Conservation (phyloP, 2,888 invertebrate species). For the Dorcus hopei region DNA sequence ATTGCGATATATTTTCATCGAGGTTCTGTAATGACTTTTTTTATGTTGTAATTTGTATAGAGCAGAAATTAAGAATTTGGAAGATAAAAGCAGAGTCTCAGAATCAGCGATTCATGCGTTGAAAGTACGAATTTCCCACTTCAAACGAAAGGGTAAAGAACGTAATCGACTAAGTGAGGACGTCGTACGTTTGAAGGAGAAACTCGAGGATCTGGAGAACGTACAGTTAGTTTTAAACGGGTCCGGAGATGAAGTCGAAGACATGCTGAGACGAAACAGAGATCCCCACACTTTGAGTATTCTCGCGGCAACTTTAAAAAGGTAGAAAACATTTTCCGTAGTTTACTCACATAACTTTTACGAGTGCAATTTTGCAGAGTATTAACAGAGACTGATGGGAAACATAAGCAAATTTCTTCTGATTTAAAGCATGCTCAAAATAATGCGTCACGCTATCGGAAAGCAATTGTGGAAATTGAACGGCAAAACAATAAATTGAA, state of each 20-base stretch:
- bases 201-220: conserved; percentile 56
- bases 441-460: conserved; percentile 37
- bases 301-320: conserved; percentile 62
- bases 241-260: conserved; percentile 59
- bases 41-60: conserved; percentile 27
- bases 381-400: conserved; percentile 48
- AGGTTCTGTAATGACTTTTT: too few relatives aligned
- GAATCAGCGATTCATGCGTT: conserved; percentile 55
- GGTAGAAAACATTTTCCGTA: conserved; percentile 46
- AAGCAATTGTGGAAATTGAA: conserved; percentile 27
- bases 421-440: conserved; percentile 46
- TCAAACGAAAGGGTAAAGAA: conserved; percentile 52
- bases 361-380: conserved; percentile 38
- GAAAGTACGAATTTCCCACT: conserved; percentile 55
- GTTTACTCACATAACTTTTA: background rate
- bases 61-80: conserved; percentile 46
- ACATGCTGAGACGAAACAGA: conserved; percentile 57
- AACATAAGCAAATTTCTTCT: conserved; percentile 46
- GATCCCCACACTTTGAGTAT: conserved; percentile 59
- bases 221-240: conserved; percentile 59
- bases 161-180: conserved; percentile 54
- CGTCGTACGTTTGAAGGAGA: conserved; percentile 54
- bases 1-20: too few relatives aligned
- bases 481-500: conserved; percentile 28
- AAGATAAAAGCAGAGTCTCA: conserved; percentile 46